Evolutionary conservation across 2,888 invertebrate species (phyloP).

Genomic region (Hetaerina titia): DNA sequence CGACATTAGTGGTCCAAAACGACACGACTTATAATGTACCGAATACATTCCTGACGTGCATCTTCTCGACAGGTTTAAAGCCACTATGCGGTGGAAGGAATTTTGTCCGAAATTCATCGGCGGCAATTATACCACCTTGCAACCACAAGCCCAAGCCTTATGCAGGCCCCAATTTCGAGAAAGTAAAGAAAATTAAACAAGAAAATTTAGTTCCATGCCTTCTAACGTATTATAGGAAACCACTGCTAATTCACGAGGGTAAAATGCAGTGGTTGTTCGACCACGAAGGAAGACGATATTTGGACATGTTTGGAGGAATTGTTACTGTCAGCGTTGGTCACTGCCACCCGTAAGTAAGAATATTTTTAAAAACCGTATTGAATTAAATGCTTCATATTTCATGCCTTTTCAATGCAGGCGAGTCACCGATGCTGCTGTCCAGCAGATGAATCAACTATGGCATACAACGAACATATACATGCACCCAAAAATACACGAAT

Average conservation of each 20-base stretch:
- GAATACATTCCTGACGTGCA: too few relatives aligned
- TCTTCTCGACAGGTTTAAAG: background rate
- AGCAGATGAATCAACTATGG: constrained; percentile 91
- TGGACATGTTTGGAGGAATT: constrained; percentile 98
- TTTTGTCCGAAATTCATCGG: background rate
- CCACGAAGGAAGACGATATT: constrained; percentile 89
- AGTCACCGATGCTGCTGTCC: constrained; percentile 87
- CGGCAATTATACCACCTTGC: background rate
- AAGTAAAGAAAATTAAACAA: constrained; percentile 81
- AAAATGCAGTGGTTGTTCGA: constrained; percentile 97
- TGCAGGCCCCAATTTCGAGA: constrained; percentile 82
- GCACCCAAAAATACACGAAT: constrained; percentile 94
- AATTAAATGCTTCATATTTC: background rate
- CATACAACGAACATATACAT: constrained; percentile 96
- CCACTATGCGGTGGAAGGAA: background rate
- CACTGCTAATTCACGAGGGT: constrained; percentile 91
- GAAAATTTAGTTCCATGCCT: constrained; percentile 86
- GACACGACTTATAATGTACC: too few relatives aligned
- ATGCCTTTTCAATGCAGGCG: constrained; percentile 81
- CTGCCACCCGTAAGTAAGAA: constrained; percentile 93
- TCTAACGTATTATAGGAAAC: constrained; percentile 88
- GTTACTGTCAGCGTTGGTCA: constrained; percentile 98
- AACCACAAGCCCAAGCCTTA: background rate
- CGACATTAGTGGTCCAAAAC: too few relatives aligned
- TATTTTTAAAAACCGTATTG: background rate